phyloP scores from a whole-genome alignment of 1,140 invertebrate genomes.

The Xylocopa sonorina region DNA sequence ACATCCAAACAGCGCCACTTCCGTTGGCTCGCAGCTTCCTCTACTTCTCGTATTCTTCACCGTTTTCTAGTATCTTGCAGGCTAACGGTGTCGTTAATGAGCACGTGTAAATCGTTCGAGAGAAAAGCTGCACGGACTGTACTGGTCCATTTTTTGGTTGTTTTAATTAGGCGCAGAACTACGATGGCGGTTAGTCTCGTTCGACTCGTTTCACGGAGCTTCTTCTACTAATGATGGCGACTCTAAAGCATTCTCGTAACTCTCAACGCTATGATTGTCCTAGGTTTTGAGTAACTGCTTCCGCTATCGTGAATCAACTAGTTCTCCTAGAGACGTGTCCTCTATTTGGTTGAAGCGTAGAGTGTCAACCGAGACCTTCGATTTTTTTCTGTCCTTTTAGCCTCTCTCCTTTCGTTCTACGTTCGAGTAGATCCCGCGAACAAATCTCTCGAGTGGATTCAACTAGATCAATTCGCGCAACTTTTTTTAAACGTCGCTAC shows the following conservation, averaged over 20 bases:
- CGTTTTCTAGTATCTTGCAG: neutral
- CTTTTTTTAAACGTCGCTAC: no score
- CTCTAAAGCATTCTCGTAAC: slow-evolving; percentile 80
- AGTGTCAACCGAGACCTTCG: slow-evolving; percentile 60
- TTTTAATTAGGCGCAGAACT: slow-evolving; percentile 15
- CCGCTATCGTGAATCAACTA: slow-evolving; percentile 64
- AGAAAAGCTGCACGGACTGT: neutral
- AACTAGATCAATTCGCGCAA: neutral
- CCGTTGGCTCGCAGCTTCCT: neutral
- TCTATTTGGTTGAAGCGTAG: slow-evolving; percentile 18
- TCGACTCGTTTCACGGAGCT: slow-evolving; percentile 21
- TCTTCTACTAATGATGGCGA: slow-evolving; percentile 65
- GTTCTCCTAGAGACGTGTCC: slow-evolving; percentile 63
- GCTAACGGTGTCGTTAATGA: no score
- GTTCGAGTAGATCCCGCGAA: neutral
- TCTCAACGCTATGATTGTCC: slow-evolving; percentile 73
- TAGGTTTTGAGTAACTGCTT: slow-evolving; percentile 58
- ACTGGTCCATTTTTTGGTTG: no score
- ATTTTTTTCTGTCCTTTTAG: neutral
- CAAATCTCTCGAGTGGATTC: slow-evolving; percentile 19
- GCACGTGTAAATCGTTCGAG: no score
- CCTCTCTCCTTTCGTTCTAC: neutral
- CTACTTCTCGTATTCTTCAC: neutral
- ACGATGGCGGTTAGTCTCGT: slow-evolving; percentile 17
- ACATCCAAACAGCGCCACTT: neutral